These are phyloP conservation scores for Diploptera punctata DNA, from an alignment of 2,888 invertebrate genomes.

Conservation along the genomic window DNA sequence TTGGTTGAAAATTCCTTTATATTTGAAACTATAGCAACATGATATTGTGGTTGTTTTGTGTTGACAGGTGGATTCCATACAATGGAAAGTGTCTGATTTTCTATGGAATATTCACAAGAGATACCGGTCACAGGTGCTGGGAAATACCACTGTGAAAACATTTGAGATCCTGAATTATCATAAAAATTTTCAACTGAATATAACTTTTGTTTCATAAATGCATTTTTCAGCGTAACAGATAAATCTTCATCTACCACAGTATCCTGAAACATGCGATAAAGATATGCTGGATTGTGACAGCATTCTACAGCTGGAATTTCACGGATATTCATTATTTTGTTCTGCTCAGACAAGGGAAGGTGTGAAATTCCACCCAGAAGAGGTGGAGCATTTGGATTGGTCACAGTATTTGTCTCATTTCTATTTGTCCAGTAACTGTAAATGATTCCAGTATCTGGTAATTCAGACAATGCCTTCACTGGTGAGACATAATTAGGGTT, in stretches of 20 bases:
- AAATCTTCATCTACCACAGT: slow-evolving; percentile 52
- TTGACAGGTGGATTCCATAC: slow-evolving; percentile 15
- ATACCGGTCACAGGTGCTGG: slow-evolving; percentile 41
- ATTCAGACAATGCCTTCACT: slow-evolving; percentile 53
- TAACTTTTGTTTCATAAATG: slow-evolving; percentile 16
- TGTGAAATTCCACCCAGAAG: slow-evolving; percentile 55
- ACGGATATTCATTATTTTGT: slow-evolving; percentile 49
- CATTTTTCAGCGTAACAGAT: slow-evolving; percentile 21
- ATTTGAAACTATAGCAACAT: background rate
- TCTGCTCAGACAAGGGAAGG: slow-evolving; percentile 49
- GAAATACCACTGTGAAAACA: slow-evolving; percentile 41
- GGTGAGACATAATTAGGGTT: slow-evolving; percentile 56
- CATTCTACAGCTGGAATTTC: slow-evolving; percentile 55
- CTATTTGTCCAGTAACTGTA: slow-evolving; percentile 56
- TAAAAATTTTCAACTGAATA: slow-evolving; percentile 1
- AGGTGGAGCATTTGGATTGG: slow-evolving; percentile 52
- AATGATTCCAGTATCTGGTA: slow-evolving; percentile 50
- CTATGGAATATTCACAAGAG: slow-evolving; percentile 19
- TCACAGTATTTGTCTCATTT: slow-evolving; percentile 47
- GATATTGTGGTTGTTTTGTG: background rate
- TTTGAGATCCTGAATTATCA: slow-evolving; percentile 4
- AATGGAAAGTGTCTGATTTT: background rate
- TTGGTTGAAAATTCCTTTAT: background rate
- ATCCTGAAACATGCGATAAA: slow-evolving; percentile 60
- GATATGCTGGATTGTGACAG: slow-evolving; percentile 57